These are phyloP conservation scores for Scaptomyza pallida DNA, from an alignment of 1,140 invertebrate species.

Conservation along the genomic window DNA sequence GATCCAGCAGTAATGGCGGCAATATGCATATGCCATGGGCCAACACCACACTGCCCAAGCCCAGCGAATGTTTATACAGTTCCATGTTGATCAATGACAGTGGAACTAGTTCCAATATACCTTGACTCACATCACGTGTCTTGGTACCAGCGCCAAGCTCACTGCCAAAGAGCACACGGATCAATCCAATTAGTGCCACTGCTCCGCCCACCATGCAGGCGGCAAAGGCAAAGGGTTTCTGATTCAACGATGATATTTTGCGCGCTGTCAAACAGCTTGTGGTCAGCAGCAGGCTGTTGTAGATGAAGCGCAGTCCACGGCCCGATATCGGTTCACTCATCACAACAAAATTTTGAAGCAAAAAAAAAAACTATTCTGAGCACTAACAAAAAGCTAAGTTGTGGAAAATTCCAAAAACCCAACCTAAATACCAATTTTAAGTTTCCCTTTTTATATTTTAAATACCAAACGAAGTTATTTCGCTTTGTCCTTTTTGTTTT, in stretches of 20 bases:
- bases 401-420: too few relatives aligned
- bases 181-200: slow-evolving; percentile 54
- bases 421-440: too few relatives aligned
- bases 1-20: slow-evolving; percentile 58
- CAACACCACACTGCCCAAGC: slow-evolving; percentile 44
- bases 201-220: slow-evolving; percentile 63
- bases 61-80: slow-evolving; percentile 50
- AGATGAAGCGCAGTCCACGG: slow-evolving; percentile 42
- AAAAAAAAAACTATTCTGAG: slow-evolving; percentile 5
- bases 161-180: slow-evolving; percentile 43
- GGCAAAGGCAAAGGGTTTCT: slow-evolving; percentile 54
- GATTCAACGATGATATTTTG: slow-evolving; percentile 18
- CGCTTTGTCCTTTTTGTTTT: not conserved
- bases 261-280: slow-evolving; percentile 37
- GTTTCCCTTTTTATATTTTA: too few relatives aligned
- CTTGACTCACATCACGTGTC: slow-evolving; percentile 41
- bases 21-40: slow-evolving; percentile 57
- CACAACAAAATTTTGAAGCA: slow-evolving; percentile 32
- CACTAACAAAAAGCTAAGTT: not conserved
- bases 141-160: slow-evolving; percentile 26
- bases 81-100: slow-evolving; percentile 70
- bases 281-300: slow-evolving; percentile 58
- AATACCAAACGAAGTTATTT: slow-evolving; percentile 9
- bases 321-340: slow-evolving; percentile 66
- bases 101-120: slow-evolving; percentile 59